phyloP scores from a whole-genome alignment of 1,140 invertebrate species.

The Aphaenogaster rudis region DNA sequence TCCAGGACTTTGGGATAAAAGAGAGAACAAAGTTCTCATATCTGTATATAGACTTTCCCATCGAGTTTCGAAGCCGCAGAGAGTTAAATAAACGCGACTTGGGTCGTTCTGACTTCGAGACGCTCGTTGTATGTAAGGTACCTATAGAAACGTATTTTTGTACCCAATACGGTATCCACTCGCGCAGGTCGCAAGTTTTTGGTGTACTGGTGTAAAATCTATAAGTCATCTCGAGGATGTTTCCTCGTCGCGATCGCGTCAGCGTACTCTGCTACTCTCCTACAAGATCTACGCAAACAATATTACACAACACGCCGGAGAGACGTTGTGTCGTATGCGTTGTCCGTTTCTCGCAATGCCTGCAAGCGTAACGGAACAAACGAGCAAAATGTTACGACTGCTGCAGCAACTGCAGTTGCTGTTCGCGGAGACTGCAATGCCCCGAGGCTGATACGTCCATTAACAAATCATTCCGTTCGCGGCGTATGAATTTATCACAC shows the following conservation, averaged over 20 bases:
- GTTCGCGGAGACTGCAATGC: constrained; percentile 18
- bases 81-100: background rate
- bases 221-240: constrained; percentile 1
- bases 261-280: background rate
- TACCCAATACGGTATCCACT: constrained; percentile 19
- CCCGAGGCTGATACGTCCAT: constrained; percentile 59
- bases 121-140: background rate
- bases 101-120: background rate
- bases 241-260: constrained; percentile 44
- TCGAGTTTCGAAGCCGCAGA: constrained; percentile 1
- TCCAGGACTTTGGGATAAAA: background rate
- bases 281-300: constrained; percentile 13
- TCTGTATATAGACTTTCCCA: background rate
- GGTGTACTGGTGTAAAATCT: constrained; percentile 7
- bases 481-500: constrained; percentile 50
- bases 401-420: constrained; percentile 34
- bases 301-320: background rate
- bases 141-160: constrained; percentile 13
- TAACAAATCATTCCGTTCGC: constrained; percentile 61
- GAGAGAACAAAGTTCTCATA: background rate
- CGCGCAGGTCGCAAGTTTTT: constrained; percentile 66
- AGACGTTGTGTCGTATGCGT: background rate
- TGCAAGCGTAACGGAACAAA: constrained; percentile 39
- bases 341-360: constrained; percentile 34
- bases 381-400: constrained; percentile 43